Evolutionary conservation across 1,140 invertebrate genomes (phyloP), one percentile per base, ranked within the genome.

Genomic region (Trachymyrmex septentrionalis): DNA sequence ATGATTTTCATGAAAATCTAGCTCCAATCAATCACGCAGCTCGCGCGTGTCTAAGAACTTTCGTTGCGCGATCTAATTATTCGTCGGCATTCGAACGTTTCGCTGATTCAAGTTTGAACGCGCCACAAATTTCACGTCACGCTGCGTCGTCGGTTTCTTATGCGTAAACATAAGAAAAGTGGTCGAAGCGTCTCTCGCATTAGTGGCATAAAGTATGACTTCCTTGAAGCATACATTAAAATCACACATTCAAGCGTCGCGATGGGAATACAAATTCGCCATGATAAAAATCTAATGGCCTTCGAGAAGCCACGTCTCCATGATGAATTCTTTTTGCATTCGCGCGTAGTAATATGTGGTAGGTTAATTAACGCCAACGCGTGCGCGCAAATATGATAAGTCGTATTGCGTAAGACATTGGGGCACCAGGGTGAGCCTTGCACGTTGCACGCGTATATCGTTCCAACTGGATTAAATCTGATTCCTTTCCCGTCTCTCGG

Each of bases 291-390:
- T 75, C 38, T 19, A 61, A 21, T 50, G 69, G 55, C 80, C 80
- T 84, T 84, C 80, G 55, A 34, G 69, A 50, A 27, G 24, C 55
- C 2, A 55, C 87, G 72, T 85, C 57, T 30, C 61, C 76, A 61
- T 72, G 73, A 80, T 61, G 85, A 81, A 87, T 72, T 87, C 69
- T 90, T 92, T 92, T 91, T 90, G 90, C 67, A 72, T 92, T 84
- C 86, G 86, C 86, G 86, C 71, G 38, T 24, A 48, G 27, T 48
- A 59, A 57, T 69, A 72, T 38, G 59, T 61, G 44, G 44, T 84
- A 69, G 86, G 85, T 91, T 91, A 89, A 91, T 88, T 91, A 92
- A 90, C 88, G 72, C 88, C 81, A 85, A 86, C 63, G 87, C 66
- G 21, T 69, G 38, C 66, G 21, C 21, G 38, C 66, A 50, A 78